Evolutionary conservation across 2,797 vertebrate genomes (phyloP).

Genomic region (Taeniopygia guttata): DNA sequence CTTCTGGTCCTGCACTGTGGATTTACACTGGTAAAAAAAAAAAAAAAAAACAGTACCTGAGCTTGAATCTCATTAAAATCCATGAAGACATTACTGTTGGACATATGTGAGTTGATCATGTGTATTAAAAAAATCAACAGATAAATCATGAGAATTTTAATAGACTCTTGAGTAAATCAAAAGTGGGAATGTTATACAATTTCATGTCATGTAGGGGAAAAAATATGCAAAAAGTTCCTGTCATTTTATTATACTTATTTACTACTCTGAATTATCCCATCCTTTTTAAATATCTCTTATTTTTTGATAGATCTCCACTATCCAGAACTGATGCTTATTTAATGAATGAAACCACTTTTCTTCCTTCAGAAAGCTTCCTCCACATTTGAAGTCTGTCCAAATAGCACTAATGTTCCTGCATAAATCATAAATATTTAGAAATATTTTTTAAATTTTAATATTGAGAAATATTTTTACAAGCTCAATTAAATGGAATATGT

Average conservation of each 20-base stretch:
- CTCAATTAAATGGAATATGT: neutral
- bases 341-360: neutral
- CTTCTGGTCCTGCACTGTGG: neutral
- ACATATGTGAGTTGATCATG: neutral
- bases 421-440: constrained; percentile 24
- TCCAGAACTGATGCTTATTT: neutral
- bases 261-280: neutral
- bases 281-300: neutral
- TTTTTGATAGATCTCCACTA: neutral
- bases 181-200: neutral
- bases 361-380: constrained; percentile 13
- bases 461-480: neutral
- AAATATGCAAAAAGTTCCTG: neutral
- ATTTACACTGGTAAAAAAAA: neutral
- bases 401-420: neutral
- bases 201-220: neutral
- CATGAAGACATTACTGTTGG: neutral
- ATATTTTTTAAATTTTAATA: neutral
- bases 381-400: constrained; percentile 18
- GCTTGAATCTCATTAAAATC: neutral
- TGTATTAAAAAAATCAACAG: neutral
- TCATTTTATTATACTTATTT: neutral
- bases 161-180: neutral
- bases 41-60: neutral
- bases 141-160: neutral